These are phyloP conservation scores for Macrotrachela quadricornifera DNA, from an alignment of 1,140 invertebrate species.

Conservation along the genomic window DNA sequence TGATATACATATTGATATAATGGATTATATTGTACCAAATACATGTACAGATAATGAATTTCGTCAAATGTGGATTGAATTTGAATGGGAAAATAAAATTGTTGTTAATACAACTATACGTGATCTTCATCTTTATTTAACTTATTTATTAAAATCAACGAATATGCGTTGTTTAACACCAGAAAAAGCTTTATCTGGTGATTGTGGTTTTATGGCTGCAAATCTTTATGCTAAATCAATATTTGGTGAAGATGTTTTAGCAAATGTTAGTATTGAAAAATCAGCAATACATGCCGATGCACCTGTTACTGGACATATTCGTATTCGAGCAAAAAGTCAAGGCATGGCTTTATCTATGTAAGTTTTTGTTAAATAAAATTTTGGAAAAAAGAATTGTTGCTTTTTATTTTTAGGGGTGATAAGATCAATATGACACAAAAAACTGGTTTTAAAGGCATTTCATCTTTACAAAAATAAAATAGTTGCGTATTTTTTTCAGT, in stretches of 20 bases:
- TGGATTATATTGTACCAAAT: slow-evolving; percentile 99
- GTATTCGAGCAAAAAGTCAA: slow-evolving; percentile 93
- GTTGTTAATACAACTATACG: slow-evolving; percentile 77
- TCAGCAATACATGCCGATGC: slow-evolving; percentile 61
- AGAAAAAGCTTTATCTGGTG: slow-evolving; percentile 59
- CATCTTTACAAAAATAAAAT: no score
- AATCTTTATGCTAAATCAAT: slow-evolving; percentile 97
- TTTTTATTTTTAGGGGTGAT: not conserved
- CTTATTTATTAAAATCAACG: slow-evolving; percentile 72
- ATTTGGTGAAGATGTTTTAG: slow-evolving; percentile 93
- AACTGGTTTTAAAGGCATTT: no score
- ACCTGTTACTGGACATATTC: slow-evolving; percentile 78
- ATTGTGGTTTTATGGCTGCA: slow-evolving; percentile 96
- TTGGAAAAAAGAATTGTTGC: slow-evolving; percentile 47
- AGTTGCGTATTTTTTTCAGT: no score
- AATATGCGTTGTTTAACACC: slow-evolving; percentile 98
- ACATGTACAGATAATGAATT: slow-evolving; percentile 78
- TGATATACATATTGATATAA: slow-evolving; percentile 98
- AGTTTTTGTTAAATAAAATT: no score
- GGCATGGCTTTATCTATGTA: slow-evolving; percentile 76
- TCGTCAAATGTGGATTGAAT: slow-evolving; percentile 96
- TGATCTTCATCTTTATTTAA: slow-evolving; percentile 73
- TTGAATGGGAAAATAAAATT: slow-evolving; percentile 99
- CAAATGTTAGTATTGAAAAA: slow-evolving; percentile 93
- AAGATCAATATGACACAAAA: slow-evolving; percentile 7